Conservation (phyloP, 2,113 vertebrate species). For the Haemorhous mexicanus region DNA sequence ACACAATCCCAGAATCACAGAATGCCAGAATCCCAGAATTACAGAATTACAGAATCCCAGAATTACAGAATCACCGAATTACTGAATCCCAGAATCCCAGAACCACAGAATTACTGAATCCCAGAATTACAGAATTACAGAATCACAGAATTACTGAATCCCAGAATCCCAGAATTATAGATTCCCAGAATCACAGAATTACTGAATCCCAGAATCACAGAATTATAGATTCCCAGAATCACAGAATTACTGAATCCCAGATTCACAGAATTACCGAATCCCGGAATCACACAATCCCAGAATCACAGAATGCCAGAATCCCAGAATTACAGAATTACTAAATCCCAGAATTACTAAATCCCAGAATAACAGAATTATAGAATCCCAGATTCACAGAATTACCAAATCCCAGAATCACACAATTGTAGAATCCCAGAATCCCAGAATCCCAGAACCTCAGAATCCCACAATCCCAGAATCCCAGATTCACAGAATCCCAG, state of each 20-base stretch:
- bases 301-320: no score
- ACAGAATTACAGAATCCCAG: neutral
- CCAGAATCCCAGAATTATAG: neutral
- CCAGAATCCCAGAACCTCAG: neutral
- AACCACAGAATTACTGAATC: fast-evolving
- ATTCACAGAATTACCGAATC: no score
- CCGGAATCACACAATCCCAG: fast-evolving
- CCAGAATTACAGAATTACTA: fast-evolving
- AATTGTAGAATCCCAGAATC: no score
- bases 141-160: neutral
- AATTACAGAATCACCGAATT: neutral
- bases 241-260: neutral
- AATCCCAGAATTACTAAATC: neutral
- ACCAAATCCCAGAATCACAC: no score
- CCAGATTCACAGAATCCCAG: fast-evolving
- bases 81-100: fast-evolving
- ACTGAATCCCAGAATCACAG: neutral
- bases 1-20: neutral
- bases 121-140: neutral
- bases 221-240: neutral
- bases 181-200: no score
- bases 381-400: neutral
- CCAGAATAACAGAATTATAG: no score
- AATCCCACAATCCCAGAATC: neutral
- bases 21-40: neutral